phyloP scores from a whole-genome alignment of 1,140 invertebrate species.

The Drosophila sulfurigaster region DNA sequence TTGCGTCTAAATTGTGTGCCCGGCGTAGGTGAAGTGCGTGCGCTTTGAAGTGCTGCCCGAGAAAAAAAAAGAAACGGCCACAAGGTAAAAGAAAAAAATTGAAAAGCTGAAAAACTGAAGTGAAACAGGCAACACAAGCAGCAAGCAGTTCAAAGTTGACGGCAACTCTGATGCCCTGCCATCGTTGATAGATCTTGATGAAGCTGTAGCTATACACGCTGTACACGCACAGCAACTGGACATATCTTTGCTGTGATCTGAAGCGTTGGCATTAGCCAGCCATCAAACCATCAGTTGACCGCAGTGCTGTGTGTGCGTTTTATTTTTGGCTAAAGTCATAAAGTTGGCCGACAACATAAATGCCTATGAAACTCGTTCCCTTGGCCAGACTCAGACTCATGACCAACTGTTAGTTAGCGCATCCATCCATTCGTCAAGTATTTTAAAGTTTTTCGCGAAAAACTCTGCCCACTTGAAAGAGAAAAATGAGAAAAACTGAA shows the following conservation, averaged over 20 bases:
- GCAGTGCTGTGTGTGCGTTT: constrained; percentile 69
- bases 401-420: constrained; percentile 66
- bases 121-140: constrained; percentile 32
- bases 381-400: constrained; percentile 13
- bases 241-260: constrained; percentile 67
- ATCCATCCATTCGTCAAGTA: constrained; percentile 76
- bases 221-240: constrained; percentile 59
- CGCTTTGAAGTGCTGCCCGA: constrained; percentile 68
- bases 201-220: constrained; percentile 15
- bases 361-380: constrained; percentile 70
- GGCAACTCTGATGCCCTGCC: constrained; percentile 14
- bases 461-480: constrained; percentile 62
- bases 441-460: constrained; percentile 78
- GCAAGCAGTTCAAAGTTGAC: constrained; percentile 72
- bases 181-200: constrained; percentile 43
- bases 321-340: constrained; percentile 82
- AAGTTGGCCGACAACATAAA: constrained; percentile 66
- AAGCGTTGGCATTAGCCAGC: constrained; percentile 28
- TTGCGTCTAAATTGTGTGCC: constrained; percentile 50
- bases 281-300: constrained; percentile 54
- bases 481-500: constrained; percentile 47
- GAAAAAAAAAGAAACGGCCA: constrained; percentile 4
- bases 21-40: constrained; percentile 71
- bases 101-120: constrained; percentile 21
- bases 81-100: constrained; percentile 18